These are phyloP conservation scores for Amblyornis subalaris DNA, from an alignment of 2,113 vertebrate genomes.

Conservation along the genomic window DNA sequence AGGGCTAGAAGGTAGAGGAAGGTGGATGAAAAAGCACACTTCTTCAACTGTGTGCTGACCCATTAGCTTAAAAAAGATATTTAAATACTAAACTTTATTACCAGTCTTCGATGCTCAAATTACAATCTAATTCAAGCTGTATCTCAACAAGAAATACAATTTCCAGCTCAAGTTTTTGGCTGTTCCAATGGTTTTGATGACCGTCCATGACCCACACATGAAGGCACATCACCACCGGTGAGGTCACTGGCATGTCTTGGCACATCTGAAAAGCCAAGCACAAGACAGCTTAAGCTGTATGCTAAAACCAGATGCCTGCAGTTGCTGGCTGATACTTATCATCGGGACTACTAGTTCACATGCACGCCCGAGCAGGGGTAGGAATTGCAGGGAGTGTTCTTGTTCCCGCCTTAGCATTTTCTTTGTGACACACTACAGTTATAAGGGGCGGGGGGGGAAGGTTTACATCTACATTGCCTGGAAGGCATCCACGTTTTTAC, in stretches of 20 bases:
- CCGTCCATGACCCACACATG: too few relatives aligned
- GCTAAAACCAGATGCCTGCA: fast-evolving
- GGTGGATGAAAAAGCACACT: fast-evolving
- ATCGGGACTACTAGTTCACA: fast-evolving
- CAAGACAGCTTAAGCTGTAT: fast-evolving
- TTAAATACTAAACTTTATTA: not conserved
- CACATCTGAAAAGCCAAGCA: not conserved
- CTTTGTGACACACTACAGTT: fast-evolving
- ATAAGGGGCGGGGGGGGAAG: fast-evolving
- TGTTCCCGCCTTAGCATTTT: fast-evolving
- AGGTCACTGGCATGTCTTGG: not conserved
- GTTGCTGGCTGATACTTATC: fast-evolving
- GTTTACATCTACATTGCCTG: not conserved
- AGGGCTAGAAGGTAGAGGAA: not conserved
- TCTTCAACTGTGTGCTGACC: not conserved
- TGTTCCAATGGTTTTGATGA: not conserved
- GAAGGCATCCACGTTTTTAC: not conserved
- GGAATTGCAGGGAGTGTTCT: not conserved
- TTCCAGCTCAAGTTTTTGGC: not conserved
- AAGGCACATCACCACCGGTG: fast-evolving
- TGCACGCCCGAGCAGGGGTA: fast-evolving
- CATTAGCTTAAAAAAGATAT: not conserved
- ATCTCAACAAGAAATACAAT: not conserved
- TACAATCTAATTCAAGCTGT: not conserved
- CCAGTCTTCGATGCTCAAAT: not conserved